Percentiles rank a stretch among this genome's conserved stretches.
Evolutionary conservation across 1,140 invertebrate genomes (phyloP).

Genomic region (Ceratosolen fusciceps): DNA sequence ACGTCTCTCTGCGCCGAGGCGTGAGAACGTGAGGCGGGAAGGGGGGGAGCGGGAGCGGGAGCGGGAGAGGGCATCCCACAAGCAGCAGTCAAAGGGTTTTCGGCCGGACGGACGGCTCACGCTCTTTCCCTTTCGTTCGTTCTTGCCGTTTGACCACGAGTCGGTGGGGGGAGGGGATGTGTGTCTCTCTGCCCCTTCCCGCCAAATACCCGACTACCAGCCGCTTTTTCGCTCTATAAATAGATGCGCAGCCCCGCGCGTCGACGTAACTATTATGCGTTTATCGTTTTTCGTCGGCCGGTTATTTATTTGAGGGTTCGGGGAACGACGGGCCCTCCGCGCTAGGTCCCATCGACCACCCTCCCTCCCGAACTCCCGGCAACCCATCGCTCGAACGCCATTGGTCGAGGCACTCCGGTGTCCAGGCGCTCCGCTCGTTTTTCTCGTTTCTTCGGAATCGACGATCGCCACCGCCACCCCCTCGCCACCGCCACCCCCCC

Average conservation of each 20-base stretch:
- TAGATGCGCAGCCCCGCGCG: background rate
- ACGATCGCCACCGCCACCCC: too few species aligned
- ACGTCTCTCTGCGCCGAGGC: background rate
- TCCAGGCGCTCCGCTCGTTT: background rate
- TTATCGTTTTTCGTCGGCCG: background rate
- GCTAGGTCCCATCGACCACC: too few species aligned
- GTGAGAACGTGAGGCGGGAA: background rate
- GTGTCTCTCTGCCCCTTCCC: too few species aligned
- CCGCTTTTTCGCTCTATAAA: constrained; percentile 5
- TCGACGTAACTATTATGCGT: background rate
- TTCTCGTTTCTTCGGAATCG: background rate
- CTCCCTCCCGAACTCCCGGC: too few species aligned
- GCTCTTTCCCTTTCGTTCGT: background rate
- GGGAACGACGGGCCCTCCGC: background rate
- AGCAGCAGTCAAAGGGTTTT: constrained; percentile 4
- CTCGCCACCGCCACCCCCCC: too few species aligned
- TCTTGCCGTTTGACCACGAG: background rate
- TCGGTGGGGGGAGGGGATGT: background rate
- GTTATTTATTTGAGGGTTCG: constrained; percentile 17
- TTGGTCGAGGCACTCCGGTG: too few species aligned
- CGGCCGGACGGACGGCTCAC: too few species aligned
- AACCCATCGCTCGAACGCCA: too few species aligned
- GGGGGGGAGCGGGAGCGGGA: background rate
- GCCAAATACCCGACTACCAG: background rate
- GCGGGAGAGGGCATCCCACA: background rate